Conservation (phyloP, 2,797 vertebrate genomes). For the Catharus ustulatus region DNA sequence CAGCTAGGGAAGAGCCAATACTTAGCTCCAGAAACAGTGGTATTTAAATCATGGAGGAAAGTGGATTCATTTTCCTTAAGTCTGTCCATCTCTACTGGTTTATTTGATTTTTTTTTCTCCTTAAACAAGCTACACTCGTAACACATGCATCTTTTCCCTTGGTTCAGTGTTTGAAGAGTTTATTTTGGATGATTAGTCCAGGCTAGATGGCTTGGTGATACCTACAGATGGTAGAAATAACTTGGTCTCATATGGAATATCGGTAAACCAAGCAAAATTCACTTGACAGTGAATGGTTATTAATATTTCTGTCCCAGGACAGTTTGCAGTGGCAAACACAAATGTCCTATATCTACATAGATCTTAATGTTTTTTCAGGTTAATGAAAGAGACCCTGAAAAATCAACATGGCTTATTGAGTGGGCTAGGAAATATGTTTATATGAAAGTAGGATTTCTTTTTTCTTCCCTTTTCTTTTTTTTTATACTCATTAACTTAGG, state of each 20-base stretch:
- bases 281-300: background rate
- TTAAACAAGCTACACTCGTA: background rate
- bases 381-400: background rate
- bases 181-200: background rate
- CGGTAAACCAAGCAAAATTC: background rate
- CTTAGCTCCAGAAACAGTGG: background rate
- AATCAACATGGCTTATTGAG: background rate
- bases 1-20: background rate
- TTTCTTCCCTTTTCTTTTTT: background rate
- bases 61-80: accelerated
- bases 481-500: slow-evolving; percentile 16
- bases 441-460: background rate
- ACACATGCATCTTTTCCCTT: background rate
- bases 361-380: background rate
- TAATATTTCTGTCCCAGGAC: background rate
- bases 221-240: background rate
- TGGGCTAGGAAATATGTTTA: background rate
- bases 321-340: background rate
- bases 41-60: background rate
- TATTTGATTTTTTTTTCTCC: background rate
- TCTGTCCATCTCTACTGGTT: background rate
- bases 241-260: background rate
- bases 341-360: background rate
- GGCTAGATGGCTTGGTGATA: background rate
- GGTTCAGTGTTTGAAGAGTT: background rate